Evolutionary conservation across 2,113 vertebrate species (phyloP).

Genomic region (Tauraco erythrolophus): DNA sequence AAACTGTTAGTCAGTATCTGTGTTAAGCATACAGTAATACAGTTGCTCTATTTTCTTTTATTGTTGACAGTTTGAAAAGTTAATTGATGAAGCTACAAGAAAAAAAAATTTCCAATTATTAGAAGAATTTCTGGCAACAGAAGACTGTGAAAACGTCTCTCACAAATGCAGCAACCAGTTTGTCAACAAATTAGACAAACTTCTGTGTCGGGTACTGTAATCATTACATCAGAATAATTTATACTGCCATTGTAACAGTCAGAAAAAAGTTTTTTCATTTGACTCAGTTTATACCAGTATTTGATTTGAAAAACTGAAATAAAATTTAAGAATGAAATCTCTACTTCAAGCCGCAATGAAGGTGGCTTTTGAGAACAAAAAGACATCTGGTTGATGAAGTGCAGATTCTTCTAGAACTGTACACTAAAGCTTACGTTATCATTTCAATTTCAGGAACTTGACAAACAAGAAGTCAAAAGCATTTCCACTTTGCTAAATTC

Average conservation of each 20-base stretch:
- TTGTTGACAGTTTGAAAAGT: conserved; percentile 83
- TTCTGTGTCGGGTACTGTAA: conserved; percentile 84
- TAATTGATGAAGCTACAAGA: conserved; percentile 83
- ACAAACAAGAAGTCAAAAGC: conserved; percentile 75
- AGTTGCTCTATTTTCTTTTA: not conserved
- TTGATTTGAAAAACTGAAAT: not conserved
- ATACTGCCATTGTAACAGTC: not conserved
- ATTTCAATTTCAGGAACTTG: conserved; percentile 83
- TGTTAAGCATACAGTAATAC: not conserved
- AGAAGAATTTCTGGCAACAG: conserved; percentile 79
- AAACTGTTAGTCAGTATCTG: not conserved
- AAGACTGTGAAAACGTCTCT: conserved; percentile 57
- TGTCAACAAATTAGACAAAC: conserved; percentile 86
- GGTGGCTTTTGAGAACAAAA: not conserved
- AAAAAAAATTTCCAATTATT: conserved; percentile 79
- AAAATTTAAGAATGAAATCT: not conserved
- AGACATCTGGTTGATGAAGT: not conserved
- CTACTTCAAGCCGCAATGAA: not conserved
- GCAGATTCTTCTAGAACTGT: not conserved
- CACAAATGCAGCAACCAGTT: conserved; percentile 89
- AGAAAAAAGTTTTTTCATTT: not conserved
- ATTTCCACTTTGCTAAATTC: conserved; percentile 77
- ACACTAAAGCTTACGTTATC: not conserved
- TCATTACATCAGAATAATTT: not conserved
- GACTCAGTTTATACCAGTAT: not conserved